Conservation (phyloP, 2,113 vertebrate genomes). For the Oncorhynchus gorbuscha region DNA sequence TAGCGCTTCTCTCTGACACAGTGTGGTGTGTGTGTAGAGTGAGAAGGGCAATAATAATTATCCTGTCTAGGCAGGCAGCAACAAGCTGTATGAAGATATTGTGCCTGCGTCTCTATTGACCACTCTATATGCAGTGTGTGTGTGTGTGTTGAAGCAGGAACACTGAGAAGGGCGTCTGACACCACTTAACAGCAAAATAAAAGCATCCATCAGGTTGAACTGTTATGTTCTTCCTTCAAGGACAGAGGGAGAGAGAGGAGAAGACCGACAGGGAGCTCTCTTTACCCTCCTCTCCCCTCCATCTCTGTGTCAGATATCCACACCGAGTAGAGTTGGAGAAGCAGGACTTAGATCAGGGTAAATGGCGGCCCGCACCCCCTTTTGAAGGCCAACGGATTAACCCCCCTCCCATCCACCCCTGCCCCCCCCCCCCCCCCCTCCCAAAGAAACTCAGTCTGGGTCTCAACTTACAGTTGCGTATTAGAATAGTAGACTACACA, state of each 20-base stretch:
- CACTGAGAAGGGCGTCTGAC: conserved; percentile 26
- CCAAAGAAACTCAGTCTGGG: too few species aligned
- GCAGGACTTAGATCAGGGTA: too few species aligned
- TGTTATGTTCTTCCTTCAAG: conserved; percentile 35
- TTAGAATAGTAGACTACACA: too few species aligned
- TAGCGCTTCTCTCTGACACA: conserved; percentile 39
- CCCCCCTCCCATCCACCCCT: too few species aligned
- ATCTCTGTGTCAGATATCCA: neutral
- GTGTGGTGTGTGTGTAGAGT: conserved; percentile 20
- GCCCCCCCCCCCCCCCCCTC: too few species aligned
- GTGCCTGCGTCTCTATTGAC: conserved; percentile 42
- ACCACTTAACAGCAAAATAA: conserved; percentile 32
- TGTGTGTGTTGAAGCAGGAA: conserved; percentile 8
- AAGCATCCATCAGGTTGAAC: conserved; percentile 36
- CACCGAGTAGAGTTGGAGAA: conserved; percentile 15
- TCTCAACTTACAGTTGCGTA: too few species aligned
- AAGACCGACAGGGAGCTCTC: neutral
- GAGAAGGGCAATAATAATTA: conserved; percentile 30
- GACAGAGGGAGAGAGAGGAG: neutral
- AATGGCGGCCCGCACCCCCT: too few species aligned
- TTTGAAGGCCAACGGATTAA: too few species aligned
- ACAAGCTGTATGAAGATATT: conserved; percentile 36
- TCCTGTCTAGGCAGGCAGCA: conserved; percentile 27
- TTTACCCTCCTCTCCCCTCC: too few species aligned
- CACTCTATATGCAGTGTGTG: conserved; percentile 38